A percentile compares a stretch with the other conserved stretches of the same genome.
Conservation (phyloP, 2,113 vertebrate genomes). For the Larimichthys crocea region DNA sequence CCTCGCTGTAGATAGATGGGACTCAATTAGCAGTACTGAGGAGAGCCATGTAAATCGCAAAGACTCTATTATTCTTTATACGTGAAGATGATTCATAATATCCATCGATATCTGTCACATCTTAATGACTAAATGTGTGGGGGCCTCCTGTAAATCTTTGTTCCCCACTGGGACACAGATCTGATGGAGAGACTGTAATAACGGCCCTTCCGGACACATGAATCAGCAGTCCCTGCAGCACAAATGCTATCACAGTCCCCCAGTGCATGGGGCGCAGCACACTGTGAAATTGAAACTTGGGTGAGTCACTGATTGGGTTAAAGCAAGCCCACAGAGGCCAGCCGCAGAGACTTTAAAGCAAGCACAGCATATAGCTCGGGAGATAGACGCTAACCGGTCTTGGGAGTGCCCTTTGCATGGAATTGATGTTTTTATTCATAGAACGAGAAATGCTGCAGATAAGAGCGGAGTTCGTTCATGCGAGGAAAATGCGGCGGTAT, state of each 20-base stretch:
- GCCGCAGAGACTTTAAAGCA: slow-evolving; percentile 21
- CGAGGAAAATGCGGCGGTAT: neutral
- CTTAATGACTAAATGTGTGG: slow-evolving; percentile 54
- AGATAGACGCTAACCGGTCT: slow-evolving; percentile 22
- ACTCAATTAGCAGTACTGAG: slow-evolving; percentile 43
- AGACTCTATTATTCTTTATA: slow-evolving; percentile 38
- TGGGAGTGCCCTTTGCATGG: slow-evolving; percentile 10
- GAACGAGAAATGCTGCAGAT: slow-evolving; percentile 16
- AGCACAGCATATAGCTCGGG: neutral
- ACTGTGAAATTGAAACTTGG: slow-evolving; percentile 77
- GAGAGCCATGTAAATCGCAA: slow-evolving; percentile 36
- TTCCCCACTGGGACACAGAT: slow-evolving; percentile 29
- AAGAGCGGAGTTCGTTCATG: slow-evolving; percentile 15
- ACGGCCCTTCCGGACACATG: slow-evolving; percentile 57
- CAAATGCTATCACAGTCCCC: slow-evolving; percentile 36
- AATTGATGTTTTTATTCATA: slow-evolving; percentile 32
- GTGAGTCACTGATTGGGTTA: slow-evolving; percentile 60
- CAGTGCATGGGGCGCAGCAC: slow-evolving; percentile 44
- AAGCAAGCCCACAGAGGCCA: slow-evolving; percentile 23
- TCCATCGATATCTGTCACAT: slow-evolving; percentile 45
- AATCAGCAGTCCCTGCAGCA: slow-evolving; percentile 59
- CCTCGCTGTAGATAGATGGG: slow-evolving; percentile 35
- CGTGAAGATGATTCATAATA: slow-evolving; percentile 42
- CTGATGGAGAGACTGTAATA: slow-evolving; percentile 55
- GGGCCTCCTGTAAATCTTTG: slow-evolving; percentile 56